phyloP scores from a whole-genome alignment of 2,113 vertebrate genomes.

The Rhipidura dahli region DNA sequence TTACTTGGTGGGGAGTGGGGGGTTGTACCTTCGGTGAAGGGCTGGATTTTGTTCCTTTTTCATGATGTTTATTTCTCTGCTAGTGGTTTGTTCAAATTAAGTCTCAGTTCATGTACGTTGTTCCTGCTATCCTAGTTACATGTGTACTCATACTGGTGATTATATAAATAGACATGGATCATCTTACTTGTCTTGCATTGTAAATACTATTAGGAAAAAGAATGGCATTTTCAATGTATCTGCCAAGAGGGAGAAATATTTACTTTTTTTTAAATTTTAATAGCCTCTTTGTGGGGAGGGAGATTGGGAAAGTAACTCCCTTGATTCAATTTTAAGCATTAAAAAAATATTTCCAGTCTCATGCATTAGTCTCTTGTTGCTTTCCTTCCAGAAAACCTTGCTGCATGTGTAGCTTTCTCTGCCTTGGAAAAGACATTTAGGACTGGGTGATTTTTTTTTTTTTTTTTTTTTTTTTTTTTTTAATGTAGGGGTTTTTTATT shows the following conservation, averaged over 20 bases:
- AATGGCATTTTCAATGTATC: neutral
- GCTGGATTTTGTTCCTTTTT: neutral
- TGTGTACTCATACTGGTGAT: fast-evolving
- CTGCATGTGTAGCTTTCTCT: neutral
- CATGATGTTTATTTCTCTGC: neutral
- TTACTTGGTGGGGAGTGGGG: fast-evolving
- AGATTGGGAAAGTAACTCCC: neutral
- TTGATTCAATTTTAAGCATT: neutral
- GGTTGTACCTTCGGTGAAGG: neutral
- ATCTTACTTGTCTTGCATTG: neutral
- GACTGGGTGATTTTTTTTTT: neutral
- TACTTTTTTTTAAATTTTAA: neutral
- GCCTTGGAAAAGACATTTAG: neutral
- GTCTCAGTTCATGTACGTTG: neutral
- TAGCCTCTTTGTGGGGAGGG: neutral
- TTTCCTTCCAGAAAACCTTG: neutral
- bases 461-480: neutral
- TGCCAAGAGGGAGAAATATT: neutral
- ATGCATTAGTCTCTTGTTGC: neutral
- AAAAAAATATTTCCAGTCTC: neutral
- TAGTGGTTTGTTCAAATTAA: neutral
- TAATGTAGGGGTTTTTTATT: neutral
- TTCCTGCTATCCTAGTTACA: neutral
- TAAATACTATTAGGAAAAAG: neutral
- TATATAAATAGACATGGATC: neutral